Conservation (phyloP, 2,113 vertebrate genomes). For the Cephalopterus ornatus region DNA sequence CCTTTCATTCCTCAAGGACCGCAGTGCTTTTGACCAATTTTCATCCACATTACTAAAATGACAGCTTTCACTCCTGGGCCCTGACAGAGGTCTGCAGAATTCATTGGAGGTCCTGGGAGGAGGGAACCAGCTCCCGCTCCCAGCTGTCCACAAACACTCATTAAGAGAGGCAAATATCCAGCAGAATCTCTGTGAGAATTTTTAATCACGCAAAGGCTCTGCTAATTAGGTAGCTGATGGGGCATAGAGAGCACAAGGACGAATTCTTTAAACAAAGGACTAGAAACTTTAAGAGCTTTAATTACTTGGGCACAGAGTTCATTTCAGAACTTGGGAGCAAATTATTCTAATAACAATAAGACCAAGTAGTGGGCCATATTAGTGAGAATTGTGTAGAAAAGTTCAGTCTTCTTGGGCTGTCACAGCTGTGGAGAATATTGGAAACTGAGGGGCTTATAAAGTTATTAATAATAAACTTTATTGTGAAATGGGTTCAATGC, state of each 20-base stretch:
- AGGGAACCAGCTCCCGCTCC: constrained; percentile 86
- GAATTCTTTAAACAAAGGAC: constrained; percentile 99
- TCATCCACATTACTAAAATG: constrained; percentile 93
- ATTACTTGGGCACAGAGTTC: constrained; percentile 99
- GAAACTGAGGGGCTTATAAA: constrained; percentile 3
- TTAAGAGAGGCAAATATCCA: constrained; percentile 99
- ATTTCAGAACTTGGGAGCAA: constrained; percentile 98
- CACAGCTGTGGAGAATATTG: constrained; percentile 48
- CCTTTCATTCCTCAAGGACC: constrained; percentile 90
- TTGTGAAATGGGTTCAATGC: constrained; percentile 27
- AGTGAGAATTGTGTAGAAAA: constrained; percentile 85
- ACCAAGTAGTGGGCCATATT: constrained; percentile 85
- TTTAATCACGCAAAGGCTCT: constrained; percentile 97
- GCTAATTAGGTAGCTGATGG: constrained; percentile 99
- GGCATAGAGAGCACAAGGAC: constrained; percentile 99
- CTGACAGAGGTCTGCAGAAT: constrained; percentile 95
- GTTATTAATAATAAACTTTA: constrained; percentile 20
- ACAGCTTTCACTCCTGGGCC: constrained; percentile 98
- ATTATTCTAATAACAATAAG: constrained; percentile 97
- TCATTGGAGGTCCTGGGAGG: constrained; percentile 88
- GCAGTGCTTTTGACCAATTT: constrained; percentile 90
- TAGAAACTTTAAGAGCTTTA: constrained; percentile 99
- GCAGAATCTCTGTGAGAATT: constrained; percentile 99
- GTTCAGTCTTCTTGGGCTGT: constrained; percentile 87
- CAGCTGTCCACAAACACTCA: constrained; percentile 99